Evolutionary conservation across 2,888 invertebrate species (phyloP).

Genomic region (Perizoma affinitatum): DNA sequence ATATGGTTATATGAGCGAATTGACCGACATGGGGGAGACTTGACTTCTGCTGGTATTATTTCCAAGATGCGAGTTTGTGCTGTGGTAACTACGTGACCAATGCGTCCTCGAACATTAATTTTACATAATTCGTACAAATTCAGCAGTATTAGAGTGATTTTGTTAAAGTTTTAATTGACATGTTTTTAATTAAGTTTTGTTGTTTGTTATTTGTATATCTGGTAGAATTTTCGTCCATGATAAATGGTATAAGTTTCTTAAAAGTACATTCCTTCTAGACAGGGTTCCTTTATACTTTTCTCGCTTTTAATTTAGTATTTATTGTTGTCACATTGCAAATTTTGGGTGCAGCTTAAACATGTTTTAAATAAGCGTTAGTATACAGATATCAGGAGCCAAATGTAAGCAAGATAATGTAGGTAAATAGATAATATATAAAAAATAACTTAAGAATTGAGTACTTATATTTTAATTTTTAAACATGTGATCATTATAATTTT

Average conservation of each 20-base stretch:
- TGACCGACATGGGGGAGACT: too few relatives aligned
- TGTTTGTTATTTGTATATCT: slow-evolving; percentile 76
- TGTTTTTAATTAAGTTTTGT: slow-evolving; percentile 81
- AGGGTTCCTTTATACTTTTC: slow-evolving; percentile 44
- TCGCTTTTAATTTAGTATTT: slow-evolving; percentile 31
- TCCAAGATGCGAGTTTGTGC: slow-evolving; percentile 44
- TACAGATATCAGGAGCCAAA: slow-evolving; percentile 73
- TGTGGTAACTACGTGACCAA: slow-evolving; percentile 62
- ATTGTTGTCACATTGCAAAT: slow-evolving; percentile 12
- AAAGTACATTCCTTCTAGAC: slow-evolving; percentile 42
- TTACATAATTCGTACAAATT: slow-evolving; percentile 83
- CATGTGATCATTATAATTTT: slow-evolving; percentile 73
- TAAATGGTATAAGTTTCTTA: slow-evolving; percentile 46
- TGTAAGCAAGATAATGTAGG: slow-evolving; percentile 67
- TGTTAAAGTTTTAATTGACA: slow-evolving; percentile 82
- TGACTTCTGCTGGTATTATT: too few relatives aligned
- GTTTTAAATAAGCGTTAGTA: slow-evolving; percentile 52
- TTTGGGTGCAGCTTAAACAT: slow-evolving; percentile 46
- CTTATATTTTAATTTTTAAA: slow-evolving; percentile 72
- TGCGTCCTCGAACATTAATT: slow-evolving; percentile 61
- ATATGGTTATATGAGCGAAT: too few relatives aligned
- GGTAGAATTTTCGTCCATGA: slow-evolving; percentile 47
- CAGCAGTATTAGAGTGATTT: slow-evolving; percentile 84
- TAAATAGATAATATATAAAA: slow-evolving; percentile 58
- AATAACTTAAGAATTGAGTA: slow-evolving; percentile 69